Base-by-base conservation (phyloP, 64 coral and sea anemone genomes). In the Pachyseris speciosa region DNA sequence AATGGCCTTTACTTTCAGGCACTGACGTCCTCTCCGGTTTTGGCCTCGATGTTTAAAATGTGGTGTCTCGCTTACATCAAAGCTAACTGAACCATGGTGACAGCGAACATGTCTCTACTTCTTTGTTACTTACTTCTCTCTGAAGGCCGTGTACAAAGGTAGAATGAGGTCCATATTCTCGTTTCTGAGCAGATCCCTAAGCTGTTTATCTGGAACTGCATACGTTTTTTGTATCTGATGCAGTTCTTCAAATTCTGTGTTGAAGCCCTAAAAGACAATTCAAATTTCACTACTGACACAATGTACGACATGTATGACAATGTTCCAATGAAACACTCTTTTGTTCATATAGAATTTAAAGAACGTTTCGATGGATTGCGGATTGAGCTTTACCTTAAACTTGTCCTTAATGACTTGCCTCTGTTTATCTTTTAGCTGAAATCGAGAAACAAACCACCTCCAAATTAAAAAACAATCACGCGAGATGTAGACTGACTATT, bases 171-270 rank as follows among this genome's bases (percentile, higher is more conserved):
- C 65, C 27, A 95, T 89, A 76, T 99, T 99, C 36, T 99, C 89
- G 33, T 87, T 75, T 38, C 97, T 80, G 34, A 99, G 61, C 40
- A 93, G 83, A 78, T 99, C 97, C 38, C 97, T 65, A 8, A 99
- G 71, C 37, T 92, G 86, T 67, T 89, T 91, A 84, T 99, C 97
- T n/a, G 97, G 97, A 9, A 99, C 97, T 33, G 97, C 75, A 74
- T 95, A 99, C 1, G 93, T 99, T 47, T 99, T 99, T 68, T 99
- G 97, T 57, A 95, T 95, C 74, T 95, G 90, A 50, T 92, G 72
- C 12, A 99, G 92, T 15, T 99, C 97, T 84, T 99, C 97, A 90
- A 99, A 95, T 87, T 99, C 97, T 75, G 93, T 95, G 78, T 99
- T 99, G 47, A 99, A 99, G 10, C 97, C 97, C 97, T 99, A 27